Evolutionary conservation across 2,113 vertebrate species (phyloP).

Genomic region (Ursus arctos): DNA sequence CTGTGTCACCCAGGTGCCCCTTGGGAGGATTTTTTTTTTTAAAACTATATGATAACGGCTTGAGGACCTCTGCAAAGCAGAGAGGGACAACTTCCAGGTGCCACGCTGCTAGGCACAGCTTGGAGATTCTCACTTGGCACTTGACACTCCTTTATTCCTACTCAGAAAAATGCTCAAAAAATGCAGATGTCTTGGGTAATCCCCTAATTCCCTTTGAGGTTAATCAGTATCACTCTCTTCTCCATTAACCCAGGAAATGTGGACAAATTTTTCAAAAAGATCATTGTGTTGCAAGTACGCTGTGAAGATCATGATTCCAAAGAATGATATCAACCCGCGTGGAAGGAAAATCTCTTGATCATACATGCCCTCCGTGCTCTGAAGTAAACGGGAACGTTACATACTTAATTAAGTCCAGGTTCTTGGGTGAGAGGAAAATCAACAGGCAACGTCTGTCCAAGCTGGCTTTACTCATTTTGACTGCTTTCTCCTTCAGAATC

Average conservation of each 20-base stretch:
- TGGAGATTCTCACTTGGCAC: background rate
- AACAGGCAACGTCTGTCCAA: background rate
- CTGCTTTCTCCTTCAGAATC: background rate
- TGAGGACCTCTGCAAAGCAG: background rate
- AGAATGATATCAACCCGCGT: background rate
- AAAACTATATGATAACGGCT: background rate
- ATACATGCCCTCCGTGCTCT: background rate
- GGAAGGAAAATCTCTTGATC: conserved; percentile 3
- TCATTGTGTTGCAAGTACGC: background rate
- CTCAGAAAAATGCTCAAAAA: conserved; percentile 27
- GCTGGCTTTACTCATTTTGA: background rate
- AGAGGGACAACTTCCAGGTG: background rate
- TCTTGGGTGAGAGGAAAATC: background rate
- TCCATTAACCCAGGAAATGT: background rate
- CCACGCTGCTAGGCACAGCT: background rate
- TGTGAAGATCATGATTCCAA: conserved; percentile 15
- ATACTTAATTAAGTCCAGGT: background rate
- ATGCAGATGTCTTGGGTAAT: background rate
- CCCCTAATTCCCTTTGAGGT: background rate
- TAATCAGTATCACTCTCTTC: background rate
- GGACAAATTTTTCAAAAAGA: conserved; percentile 21
- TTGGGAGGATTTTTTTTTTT: background rate
- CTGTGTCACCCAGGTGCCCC: background rate
- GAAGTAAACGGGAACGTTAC: background rate
- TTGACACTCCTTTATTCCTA: background rate